Evolutionary conservation across 92 coral and sea anemone genomes (phyloP).

Genomic region (Epizoanthus scotinus): DNA sequence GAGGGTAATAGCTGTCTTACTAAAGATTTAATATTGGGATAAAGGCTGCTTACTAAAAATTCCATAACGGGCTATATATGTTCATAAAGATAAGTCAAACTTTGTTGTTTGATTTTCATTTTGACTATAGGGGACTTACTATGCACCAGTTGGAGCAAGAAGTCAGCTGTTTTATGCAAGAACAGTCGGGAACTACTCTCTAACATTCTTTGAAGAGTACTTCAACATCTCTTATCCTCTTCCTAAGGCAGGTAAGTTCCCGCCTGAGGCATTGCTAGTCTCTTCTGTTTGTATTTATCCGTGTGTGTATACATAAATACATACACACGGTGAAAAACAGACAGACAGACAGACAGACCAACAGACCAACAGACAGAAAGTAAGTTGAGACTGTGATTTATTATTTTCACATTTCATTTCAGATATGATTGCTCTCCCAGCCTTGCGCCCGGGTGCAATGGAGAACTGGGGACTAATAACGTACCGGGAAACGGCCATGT

Average conservation of each 20-base stretch:
- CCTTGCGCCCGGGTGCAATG: constrained; percentile 83
- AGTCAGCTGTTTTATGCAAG: constrained; percentile 82
- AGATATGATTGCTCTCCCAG: constrained; percentile 87
- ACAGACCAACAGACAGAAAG: neutral
- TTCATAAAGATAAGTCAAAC: neutral
- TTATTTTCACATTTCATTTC: neutral
- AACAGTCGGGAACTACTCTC: constrained; percentile 59
- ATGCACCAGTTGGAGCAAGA: constrained; percentile 81
- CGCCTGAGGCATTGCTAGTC: no score
- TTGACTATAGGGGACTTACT: constrained; percentile 74
- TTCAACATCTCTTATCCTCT: constrained; percentile 73
- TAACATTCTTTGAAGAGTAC: constrained; percentile 75
- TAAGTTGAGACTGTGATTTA: neutral
- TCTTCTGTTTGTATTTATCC: no score
- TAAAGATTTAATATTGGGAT: no score
- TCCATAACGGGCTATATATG: no score
- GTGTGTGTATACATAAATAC: neutral
- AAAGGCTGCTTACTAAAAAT: no score
- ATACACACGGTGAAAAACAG: no score
- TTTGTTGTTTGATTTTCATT: neutral
- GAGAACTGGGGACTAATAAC: constrained; percentile 96
- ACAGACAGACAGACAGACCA: no score
- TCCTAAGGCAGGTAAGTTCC: constrained; percentile 85
- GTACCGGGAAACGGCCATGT: constrained; percentile 67
- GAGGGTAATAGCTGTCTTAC: no score